Evolutionary conservation across 2,113 vertebrate species (phyloP), one percentile per base, ranked within the genome.

Genomic region (Eolophus roseicapilla): DNA sequence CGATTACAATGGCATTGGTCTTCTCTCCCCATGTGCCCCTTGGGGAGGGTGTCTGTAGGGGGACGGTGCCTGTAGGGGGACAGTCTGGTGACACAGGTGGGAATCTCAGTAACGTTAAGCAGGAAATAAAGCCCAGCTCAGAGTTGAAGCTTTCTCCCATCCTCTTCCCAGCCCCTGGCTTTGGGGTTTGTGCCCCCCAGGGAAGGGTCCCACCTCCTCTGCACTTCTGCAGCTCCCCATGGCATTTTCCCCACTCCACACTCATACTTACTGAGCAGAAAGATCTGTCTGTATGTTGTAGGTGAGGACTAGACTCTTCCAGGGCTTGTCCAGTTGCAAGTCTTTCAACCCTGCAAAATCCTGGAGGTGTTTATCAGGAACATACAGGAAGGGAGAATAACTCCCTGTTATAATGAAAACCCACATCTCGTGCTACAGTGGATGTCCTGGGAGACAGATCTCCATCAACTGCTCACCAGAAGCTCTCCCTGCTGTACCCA

Each of bases 151-250:
- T 35, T 25, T 28, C 35, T 65, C 49, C 57, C 23, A 19, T 13
- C 25, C 10, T 65, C 47, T 69, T 59, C n/a, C 59, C 24, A 4
- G 50, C 20, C 41, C 16, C 31, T 1, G 4, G 35, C 24, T 18
- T 17, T 2, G 2, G 46, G 23, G 21, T 1, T 24, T 64, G 60
- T 47, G 7, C 44, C 44, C 41, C 13, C 13, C 0, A 0, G 44
- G 39, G 41, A 43, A 68, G 14, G 37, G 24, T 55, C 57, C 71
- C 67, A 44, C 10, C 17, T 17, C 8, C 24, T 35, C 35, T 9
- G 18, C 25, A 43, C 39, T 47, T 10, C 60, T 53, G 60, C 71
- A 53, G 60, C 55, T 82, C n/a, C 35, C 60, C 17, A 13, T 0
- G 17, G 62, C 52, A 35, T 4, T 50, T 24, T 8, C 55, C 60